Evolutionary conservation across 2,113 vertebrate genomes (phyloP), one percentile per base, ranked within the genome.

Genomic region (Solea senegalensis): DNA sequence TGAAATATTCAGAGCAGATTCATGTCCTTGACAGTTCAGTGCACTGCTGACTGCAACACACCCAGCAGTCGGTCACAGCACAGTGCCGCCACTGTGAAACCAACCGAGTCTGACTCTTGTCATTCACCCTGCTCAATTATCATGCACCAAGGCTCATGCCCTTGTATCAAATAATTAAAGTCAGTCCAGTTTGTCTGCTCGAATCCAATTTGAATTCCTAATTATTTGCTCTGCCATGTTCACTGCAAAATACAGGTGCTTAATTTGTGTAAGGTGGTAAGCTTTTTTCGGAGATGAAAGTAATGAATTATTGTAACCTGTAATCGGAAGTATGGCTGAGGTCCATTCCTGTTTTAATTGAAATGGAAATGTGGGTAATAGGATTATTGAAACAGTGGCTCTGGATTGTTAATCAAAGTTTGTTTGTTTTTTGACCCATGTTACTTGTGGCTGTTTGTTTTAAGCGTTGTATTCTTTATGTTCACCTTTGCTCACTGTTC

Each of bases 81-180:
- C 8, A 27, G 72, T 44, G 53, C 27, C 72, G 13, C 70, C 73
- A 11, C 49, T 41, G n/a, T 21, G 46, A 76, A 82, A 65, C 65
- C 72, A 62, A 65, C 34, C 3, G 39, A 66, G 72, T 61, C 67
- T 26, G 28, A 21, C 76, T 55, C 62, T 53, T 34, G 54, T 78
- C 79, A 68, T 56, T 85, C 59, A 65, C 41, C 52, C 63, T 15
- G 59, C 55, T 40, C 51, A 0, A 54, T 83, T 82, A 58, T 79
- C 81, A 79, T 88, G 88, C 83, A 81, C 68, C 8, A 5, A 59
- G 59, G 16, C 65, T 53, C 55, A 26, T 53, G 78, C 72, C 76
- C 76, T 85, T 81, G 57, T 81, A 86, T 86, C 65, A 76, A 65
- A 84, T 76, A 59, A 83, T 82, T 89, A 66, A 84, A 82, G 66